Base-by-base conservation (phyloP, 2,888 invertebrate genomes). In the Lasioglossum marginatum region DNA sequence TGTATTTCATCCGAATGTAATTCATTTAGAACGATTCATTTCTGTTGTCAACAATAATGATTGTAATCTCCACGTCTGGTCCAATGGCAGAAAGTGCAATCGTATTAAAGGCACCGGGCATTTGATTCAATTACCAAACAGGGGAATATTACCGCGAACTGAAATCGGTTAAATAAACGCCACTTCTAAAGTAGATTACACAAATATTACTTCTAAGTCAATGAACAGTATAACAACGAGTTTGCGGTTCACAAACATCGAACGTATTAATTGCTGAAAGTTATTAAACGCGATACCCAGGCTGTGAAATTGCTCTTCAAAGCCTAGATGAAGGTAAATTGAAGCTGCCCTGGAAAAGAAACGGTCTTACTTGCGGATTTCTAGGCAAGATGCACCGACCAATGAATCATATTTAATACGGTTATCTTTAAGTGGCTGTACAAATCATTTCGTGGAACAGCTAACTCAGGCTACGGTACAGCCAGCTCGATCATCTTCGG, bases 391-490 rank as follows among this genome's bases (percentile, higher is more conserved):
- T 19, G 27, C 57, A 52, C 57, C 16, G 57, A n/a, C 71, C 52
- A 60, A 79, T 82, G 80, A 79, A 68, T 79, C 72, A 79, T 73
- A 52, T 68, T 79, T 43, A 31, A 78, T 45, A 45, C 63, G 16
- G 66, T 66, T 48, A n/a, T 63, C 66, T 73, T 73, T 82, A 88
- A 82, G 73, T 82, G 77, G 31, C 16, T 66, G 43, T 78, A 37
- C 60, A 77, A 57, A 74, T 57, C 79, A 57, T 86, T 88, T 88
- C 82, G 27, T 77, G 12, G 86, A 88, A 88, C 37, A 34, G 81
- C 75, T 81, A 88, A 86, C 78, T 75, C 79, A 77, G 60, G 40
- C 63, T 60, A 75, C 78, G 40, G 43, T 72, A 76, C 31, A 78
- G 63, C 63, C 27, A 63, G 31, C 63, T 66, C 70, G 71, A 88